A percentile compares a stretch with the other conserved stretches of the same genome.
Evolutionary conservation across 1,140 invertebrate genomes (phyloP).

Genomic region (Polypedilum vanderplanki): DNA sequence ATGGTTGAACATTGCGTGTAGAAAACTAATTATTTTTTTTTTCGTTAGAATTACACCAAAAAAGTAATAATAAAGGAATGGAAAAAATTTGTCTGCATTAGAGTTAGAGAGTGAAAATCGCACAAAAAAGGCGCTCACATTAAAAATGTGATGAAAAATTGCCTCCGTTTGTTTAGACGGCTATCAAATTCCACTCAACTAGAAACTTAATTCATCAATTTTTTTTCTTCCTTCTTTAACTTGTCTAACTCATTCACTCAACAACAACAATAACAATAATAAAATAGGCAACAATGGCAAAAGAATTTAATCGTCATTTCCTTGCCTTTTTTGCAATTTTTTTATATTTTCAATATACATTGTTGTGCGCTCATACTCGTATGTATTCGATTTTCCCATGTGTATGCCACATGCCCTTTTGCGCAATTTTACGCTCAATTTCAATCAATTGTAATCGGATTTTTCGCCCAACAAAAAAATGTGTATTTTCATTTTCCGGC

Average conservation of each 20-base stretch:
- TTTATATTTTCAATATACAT: slow-evolving; percentile 1
- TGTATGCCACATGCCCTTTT: slow-evolving; percentile 16
- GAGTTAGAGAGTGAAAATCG: neutral
- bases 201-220: slow-evolving; percentile 1
- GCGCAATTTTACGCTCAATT: slow-evolving; percentile 17
- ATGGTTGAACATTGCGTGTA: neutral
- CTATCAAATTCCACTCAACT: neutral
- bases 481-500: slow-evolving; percentile 17
- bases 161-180: neutral
- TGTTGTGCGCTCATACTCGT: neutral
- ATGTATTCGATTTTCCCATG: neutral
- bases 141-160: neutral
- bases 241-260: neutral
- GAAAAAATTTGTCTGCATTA: slow-evolving; percentile 7
- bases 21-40: neutral
- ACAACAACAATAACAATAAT: neutral
- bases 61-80: neutral
- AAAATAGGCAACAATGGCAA: neutral
- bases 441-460: slow-evolving; percentile 18
- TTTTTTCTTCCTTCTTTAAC: neutral
- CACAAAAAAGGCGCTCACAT: neutral
- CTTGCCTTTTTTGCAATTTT: slow-evolving; percentile 1
- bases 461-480: neutral
- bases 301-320: slow-evolving; percentile 14
- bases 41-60: neutral